These are phyloP conservation scores for Nicator chloris DNA, from an alignment of 2,113 vertebrate genomes.

Conservation along the genomic window DNA sequence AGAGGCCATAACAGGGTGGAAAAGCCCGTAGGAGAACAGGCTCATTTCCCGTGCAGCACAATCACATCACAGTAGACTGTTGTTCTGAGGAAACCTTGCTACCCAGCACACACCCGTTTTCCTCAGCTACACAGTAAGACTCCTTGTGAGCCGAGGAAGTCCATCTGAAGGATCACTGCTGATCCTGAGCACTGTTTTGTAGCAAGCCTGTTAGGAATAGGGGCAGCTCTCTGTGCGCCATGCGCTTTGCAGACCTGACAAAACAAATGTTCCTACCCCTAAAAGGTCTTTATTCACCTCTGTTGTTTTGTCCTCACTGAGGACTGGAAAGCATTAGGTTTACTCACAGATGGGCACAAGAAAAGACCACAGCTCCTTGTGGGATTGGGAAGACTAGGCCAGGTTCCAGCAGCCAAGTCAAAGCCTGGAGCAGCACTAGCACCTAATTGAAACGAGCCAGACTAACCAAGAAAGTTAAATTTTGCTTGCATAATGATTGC, in stretches of 20 bases:
- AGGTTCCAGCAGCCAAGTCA: background rate
- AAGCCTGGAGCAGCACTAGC: background rate
- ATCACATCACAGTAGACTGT: background rate
- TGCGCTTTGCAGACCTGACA: background rate
- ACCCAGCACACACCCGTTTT: background rate
- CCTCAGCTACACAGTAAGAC: background rate
- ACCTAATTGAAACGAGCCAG: background rate
- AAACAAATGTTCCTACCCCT: background rate
- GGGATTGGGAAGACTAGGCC: background rate
- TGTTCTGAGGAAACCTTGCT: background rate
- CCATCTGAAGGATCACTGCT: background rate
- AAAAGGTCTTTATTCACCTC: background rate
- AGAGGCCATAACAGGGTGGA: background rate
- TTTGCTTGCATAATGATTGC: background rate
- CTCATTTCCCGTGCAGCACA: background rate
- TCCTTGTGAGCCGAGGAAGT: background rate
- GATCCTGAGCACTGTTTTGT: background rate
- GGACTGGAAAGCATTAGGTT: background rate
- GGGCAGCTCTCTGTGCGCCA: background rate
- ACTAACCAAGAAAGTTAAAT: background rate
- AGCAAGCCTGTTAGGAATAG: background rate
- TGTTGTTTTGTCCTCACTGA: background rate
- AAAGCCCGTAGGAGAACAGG: background rate
- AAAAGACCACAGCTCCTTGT: background rate
- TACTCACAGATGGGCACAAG: background rate